phyloP scores from a whole-genome alignment of 2,888 invertebrate species.

The Xestoiulus laeticollis region DNA sequence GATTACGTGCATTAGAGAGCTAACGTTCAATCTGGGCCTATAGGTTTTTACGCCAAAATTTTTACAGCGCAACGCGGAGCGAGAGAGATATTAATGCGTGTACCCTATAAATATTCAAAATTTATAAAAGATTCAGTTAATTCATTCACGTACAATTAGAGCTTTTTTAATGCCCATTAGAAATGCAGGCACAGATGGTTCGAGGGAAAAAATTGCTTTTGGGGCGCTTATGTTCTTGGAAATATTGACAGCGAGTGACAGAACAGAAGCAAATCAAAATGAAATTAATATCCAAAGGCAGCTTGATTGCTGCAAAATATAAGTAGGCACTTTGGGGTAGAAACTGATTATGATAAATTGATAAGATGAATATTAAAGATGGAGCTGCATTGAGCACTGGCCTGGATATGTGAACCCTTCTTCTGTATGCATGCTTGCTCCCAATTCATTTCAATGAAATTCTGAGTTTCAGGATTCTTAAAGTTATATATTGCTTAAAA shows the following conservation, averaged over 20 bases:
- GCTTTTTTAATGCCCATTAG: conserved; percentile 38
- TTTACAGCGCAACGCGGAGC: conserved; percentile 34
- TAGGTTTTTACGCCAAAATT: not conserved
- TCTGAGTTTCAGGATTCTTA: not conserved
- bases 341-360: conserved; percentile 35
- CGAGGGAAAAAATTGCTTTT: conserved; percentile 6
- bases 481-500: not conserved
- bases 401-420: not conserved
- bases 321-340: conserved; percentile 43
- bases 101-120: conserved; percentile 43
- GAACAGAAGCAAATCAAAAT: conserved; percentile 36
- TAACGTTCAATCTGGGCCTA: not conserved
- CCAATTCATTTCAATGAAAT: not conserved
- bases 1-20: conserved; percentile 21
- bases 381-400: not conserved
- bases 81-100: conserved; percentile 31
- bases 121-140: conserved; percentile 41
- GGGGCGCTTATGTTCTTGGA: not conserved
- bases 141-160: conserved; percentile 43
- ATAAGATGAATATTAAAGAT: conserved; percentile 43
- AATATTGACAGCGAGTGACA: conserved; percentile 38
- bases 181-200: conserved; percentile 39
- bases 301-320: conserved; percentile 12
- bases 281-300: conserved; percentile 35
- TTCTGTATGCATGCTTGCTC: not conserved